A percentile compares a stretch with the other conserved stretches of the same genome.
Evolutionary conservation across 2,797 vertebrate genomes (phyloP).

Genomic region (Anabacerthia variegaticeps): DNA sequence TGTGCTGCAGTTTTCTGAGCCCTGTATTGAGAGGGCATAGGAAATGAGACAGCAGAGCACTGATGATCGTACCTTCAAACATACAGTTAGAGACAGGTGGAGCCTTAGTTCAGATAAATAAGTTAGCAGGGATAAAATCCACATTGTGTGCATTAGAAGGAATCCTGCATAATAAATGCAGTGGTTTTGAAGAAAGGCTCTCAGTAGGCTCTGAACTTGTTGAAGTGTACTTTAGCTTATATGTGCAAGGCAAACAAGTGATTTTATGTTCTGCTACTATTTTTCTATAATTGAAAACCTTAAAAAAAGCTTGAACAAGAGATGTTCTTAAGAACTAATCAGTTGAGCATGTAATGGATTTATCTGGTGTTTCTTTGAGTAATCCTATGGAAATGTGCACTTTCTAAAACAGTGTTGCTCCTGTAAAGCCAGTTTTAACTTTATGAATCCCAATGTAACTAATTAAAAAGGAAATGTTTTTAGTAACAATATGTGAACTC

Average conservation of each 20-base stretch:
- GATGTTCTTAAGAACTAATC: not conserved
- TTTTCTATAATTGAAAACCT: not conserved
- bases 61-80: not conserved
- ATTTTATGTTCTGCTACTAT: not conserved
- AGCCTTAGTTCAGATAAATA: not conserved
- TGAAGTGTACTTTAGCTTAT: not conserved
- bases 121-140: not conserved
- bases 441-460: slow-evolving; percentile 20
- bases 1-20: not conserved
- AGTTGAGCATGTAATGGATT: not conserved
- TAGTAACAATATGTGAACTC: not conserved
- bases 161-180: not conserved
- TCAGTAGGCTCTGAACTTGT: not conserved
- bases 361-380: not conserved
- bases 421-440: not conserved
- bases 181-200: not conserved
- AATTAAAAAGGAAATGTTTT: slow-evolving; percentile 53
- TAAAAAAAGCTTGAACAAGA: not conserved
- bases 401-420: not conserved
- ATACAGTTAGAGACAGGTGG: not conserved
- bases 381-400: not conserved
- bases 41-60: not conserved
- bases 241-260: not conserved
- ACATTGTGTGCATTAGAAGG: not conserved
- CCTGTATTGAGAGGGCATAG: not conserved